Conservation (phyloP, 2,797 vertebrate genomes). For the Xenopus petersii region DNA sequence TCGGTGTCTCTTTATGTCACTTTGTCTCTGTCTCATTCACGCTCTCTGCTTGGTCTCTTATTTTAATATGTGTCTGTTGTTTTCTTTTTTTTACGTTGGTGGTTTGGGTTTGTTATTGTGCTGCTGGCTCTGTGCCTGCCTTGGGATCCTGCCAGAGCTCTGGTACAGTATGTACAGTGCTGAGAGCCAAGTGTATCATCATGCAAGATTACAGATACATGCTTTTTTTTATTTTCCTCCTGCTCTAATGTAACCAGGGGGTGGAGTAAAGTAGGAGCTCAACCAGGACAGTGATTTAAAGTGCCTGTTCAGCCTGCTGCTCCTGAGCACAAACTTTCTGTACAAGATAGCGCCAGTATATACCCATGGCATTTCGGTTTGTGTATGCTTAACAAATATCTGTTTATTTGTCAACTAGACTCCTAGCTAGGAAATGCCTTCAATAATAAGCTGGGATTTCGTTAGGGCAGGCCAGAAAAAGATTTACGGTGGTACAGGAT, state of each 20-base stretch:
- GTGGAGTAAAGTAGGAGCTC: conserved; percentile 59
- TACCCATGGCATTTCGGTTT: too few relatives aligned
- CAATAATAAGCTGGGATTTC: too few relatives aligned
- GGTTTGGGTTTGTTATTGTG: conserved; percentile 78
- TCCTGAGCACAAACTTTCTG: not conserved
- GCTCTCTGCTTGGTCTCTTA: too few relatives aligned
- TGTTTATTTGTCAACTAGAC: too few relatives aligned
- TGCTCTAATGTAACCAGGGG: conserved; percentile 66
- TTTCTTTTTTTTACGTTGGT: conserved; percentile 58
- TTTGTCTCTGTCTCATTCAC: too few relatives aligned
- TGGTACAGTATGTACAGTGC: conserved; percentile 99
- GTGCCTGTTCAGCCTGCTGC: conserved; percentile 35
- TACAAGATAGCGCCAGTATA: too few relatives aligned
- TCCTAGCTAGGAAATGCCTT: too few relatives aligned
- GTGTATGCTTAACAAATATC: too few relatives aligned
- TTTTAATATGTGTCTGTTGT: not conserved
- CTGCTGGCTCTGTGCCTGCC: conserved; percentile 75
- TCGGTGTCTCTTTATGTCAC: too few relatives aligned
- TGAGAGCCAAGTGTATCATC: conserved; percentile 82
- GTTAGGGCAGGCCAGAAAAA: too few relatives aligned
- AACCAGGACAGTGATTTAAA: conserved; percentile 50
- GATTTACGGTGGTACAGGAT: too few relatives aligned
- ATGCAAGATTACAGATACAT: conserved; percentile 56
- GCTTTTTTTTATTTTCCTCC: conserved; percentile 60
- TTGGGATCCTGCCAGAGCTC: conserved; percentile 82